phyloP scores from a whole-genome alignment of 2,113 vertebrate species.

The Aspidoscelis tigris region DNA sequence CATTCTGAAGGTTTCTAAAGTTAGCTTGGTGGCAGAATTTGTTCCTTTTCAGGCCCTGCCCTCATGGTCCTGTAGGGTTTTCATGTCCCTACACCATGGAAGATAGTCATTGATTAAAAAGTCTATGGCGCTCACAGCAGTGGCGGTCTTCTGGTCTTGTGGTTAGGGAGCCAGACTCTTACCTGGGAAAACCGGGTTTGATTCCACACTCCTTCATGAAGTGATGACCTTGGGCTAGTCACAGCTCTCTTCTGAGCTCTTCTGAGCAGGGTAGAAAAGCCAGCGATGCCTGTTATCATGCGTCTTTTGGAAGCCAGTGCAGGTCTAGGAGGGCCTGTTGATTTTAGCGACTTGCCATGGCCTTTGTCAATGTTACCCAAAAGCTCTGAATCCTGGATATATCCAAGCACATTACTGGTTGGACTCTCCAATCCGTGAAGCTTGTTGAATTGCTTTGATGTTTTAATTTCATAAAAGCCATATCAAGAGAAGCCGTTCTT shows the following conservation, averaged over 20 bases:
- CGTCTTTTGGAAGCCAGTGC: conserved; percentile 97
- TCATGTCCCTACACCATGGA: background rate
- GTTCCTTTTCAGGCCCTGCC: background rate
- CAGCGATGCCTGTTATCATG: conserved; percentile 99
- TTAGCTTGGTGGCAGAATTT: background rate
- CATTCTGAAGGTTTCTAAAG: background rate
- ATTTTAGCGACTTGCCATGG: conserved; percentile 99
- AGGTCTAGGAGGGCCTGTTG: conserved; percentile 95
- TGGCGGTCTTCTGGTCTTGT: too few relatives aligned
- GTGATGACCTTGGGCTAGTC: too few relatives aligned
- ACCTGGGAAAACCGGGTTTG: too few relatives aligned
- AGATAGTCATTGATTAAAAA: too few relatives aligned
- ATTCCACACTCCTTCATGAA: too few relatives aligned
- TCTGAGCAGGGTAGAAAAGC: too few relatives aligned
- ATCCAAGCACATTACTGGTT: conserved; percentile 81
- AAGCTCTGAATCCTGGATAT: conserved; percentile 59
- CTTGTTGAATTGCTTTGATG: conserved; percentile 77
- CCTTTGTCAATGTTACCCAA: conserved; percentile 85
- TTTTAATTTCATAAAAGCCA: conserved; percentile 75
- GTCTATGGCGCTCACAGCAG: too few relatives aligned
- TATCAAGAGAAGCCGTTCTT: conserved; percentile 76
- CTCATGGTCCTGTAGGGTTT: background rate
- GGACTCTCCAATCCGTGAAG: conserved; percentile 75
- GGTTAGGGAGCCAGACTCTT: too few relatives aligned
- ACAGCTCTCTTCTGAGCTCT: too few relatives aligned